These are phyloP conservation scores for Perognathus longimembris DNA, from an alignment of 2,113 vertebrate genomes.

Conservation along the genomic window DNA sequence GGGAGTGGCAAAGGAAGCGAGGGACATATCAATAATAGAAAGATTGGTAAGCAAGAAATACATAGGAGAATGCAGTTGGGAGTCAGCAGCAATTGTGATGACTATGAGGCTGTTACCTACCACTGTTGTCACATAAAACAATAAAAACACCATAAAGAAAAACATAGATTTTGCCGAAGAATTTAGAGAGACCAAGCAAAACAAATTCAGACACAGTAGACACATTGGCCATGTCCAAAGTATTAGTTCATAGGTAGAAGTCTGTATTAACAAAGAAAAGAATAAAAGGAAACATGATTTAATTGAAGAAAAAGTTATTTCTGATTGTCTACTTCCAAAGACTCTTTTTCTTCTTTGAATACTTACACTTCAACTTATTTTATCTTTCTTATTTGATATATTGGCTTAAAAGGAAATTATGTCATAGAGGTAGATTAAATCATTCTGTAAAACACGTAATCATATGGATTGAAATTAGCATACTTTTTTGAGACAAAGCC, in stretches of 20 bases:
- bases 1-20: slow-evolving; percentile 80
- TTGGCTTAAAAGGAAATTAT: not conserved
- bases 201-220: slow-evolving; percentile 75
- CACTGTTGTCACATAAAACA: slow-evolving; percentile 75
- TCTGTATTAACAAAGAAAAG: not conserved
- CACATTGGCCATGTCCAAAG: slow-evolving; percentile 62
- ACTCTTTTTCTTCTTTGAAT: not conserved
- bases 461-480: slow-evolving; percentile 1
- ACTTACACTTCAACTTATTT: not conserved
- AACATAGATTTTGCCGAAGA: slow-evolving; percentile 68
- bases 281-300: not conserved
- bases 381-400: not conserved
- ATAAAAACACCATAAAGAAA: slow-evolving; percentile 68
- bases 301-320: not conserved
- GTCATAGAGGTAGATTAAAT: not conserved
- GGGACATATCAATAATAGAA: slow-evolving; percentile 80
- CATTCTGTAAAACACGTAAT: not conserved
- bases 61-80: slow-evolving; percentile 76
- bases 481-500: not conserved
- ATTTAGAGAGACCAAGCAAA: slow-evolving; percentile 74
- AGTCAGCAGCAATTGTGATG: slow-evolving; percentile 55
- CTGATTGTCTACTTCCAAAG: not conserved
- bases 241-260: slow-evolving; percentile 14
- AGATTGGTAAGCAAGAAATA: slow-evolving; percentile 81
- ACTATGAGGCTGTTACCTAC: slow-evolving; percentile 77